Evolutionary conservation across 2,888 invertebrate species (phyloP), one percentile per base, ranked within the genome.

Genomic region (Rosalia funebris): DNA sequence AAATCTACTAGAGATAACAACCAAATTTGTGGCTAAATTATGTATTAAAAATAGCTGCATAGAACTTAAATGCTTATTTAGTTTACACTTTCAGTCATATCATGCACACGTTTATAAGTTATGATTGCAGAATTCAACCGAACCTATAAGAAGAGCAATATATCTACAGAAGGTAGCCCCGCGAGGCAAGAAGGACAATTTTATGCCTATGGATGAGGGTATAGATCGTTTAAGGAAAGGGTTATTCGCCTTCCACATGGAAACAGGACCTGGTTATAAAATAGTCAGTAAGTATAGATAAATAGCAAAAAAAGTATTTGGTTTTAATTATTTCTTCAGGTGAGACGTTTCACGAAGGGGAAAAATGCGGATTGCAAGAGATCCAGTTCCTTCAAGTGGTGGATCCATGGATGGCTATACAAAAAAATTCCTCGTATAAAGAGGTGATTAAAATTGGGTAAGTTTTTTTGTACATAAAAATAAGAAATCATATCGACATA

Each of bases 321-420:
- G 19, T 88, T 85, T 87, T 71, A 80, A 88, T 57, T 85, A 87
- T 5, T 25, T 25, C 7, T 25, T 25, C 7, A 46, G 83, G 87
- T 17, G 88, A 89, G 78, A 88, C 87, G 46, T 91, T 88, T 72
- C 80, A 84, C 11, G 91, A 91, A 75, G 85, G 86, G 10, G 89
- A 91, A 78, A 91, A 91, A 75, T 91, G 91, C 75, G 89, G 88
- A 0, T 78, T 91, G 4, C 84, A 87, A 55, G 90, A 90, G 77
- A 89, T 91, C 69, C 85, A 75, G 16, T 82, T 73, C 63, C 74
- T 88, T 20, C 86, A 88, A 79, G 87, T 88, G 0, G 84, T 86
- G 0, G 87, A 88, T 73, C 88, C 88, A 0, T 88, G 86, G 85
- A 71, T 88, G 45, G 87, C 88, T 0, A 84, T 88, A 1, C 84